phyloP scores from a whole-genome alignment of 92 coral and sea anemone genomes.

The Epizoanthus ramosus region DNA sequence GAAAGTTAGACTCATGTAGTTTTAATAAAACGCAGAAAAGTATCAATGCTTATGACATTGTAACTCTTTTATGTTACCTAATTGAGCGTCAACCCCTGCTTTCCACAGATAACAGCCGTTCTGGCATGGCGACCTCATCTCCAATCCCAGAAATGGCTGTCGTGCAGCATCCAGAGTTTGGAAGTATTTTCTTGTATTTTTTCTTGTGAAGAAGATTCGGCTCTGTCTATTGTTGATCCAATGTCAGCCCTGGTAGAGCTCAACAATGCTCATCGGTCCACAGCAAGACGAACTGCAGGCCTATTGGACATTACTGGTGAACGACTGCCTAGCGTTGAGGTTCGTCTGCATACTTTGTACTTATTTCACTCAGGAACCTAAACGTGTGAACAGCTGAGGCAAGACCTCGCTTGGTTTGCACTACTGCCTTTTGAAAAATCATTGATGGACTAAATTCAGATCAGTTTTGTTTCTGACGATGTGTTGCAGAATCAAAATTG shows the following conservation, averaged over 20 bases:
- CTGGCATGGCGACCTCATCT: constrained; percentile 99
- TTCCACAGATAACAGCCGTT: constrained; percentile 84
- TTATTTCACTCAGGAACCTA: neutral
- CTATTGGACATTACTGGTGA: constrained; percentile 86
- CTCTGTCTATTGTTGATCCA: constrained; percentile 94
- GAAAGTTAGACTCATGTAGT: neutral
- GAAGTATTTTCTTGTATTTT: constrained; percentile 95
- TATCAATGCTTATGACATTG: neutral
- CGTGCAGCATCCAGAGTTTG: constrained; percentile 93
- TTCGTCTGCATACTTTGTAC: constrained; percentile 2
- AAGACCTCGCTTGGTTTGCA: too few species aligned
- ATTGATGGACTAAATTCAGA: too few species aligned
- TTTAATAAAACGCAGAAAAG: neutral
- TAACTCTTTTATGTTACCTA: neutral
- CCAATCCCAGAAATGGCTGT: constrained; percentile 93
- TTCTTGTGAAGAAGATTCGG: constrained; percentile 95
- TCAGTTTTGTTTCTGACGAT: too few species aligned
- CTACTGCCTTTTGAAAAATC: too few species aligned
- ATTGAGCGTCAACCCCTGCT: neutral
- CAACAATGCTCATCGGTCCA: constrained; percentile 82
- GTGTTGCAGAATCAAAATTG: too few species aligned
- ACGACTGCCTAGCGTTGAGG: constrained; percentile 91
- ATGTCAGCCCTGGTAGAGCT: constrained; percentile 92
- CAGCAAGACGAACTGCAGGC: constrained; percentile 82
- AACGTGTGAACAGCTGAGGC: too few species aligned